A percentile compares a stretch with the other conserved stretches of the same genome.
Conservation (phyloP, 2,113 vertebrate genomes). For the Chascanopsetta lugubris region DNA sequence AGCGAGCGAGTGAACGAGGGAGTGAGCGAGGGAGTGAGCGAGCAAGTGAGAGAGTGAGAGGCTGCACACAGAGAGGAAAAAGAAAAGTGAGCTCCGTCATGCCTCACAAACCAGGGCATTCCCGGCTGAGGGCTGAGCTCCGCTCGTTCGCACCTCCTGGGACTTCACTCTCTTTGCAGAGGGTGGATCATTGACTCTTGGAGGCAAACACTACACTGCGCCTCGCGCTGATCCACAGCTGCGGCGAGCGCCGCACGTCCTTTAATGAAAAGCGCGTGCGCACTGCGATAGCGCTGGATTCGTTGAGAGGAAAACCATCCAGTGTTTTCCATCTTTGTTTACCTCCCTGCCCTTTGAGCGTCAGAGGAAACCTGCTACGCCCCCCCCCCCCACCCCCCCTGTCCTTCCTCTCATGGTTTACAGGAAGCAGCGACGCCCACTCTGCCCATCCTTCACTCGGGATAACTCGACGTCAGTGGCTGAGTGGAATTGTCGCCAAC, state of each 20-base stretch:
- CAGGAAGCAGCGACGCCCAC: constrained; percentile 50
- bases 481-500: constrained; percentile 6
- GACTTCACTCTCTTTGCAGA: constrained; percentile 30
- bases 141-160: constrained; percentile 30
- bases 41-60: constrained; percentile 33
- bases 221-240: background rate
- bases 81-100: constrained; percentile 24
- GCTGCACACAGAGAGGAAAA: constrained; percentile 1
- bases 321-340: constrained; percentile 25
- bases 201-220: constrained; percentile 47
- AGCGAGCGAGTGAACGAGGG: no score
- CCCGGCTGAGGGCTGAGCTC: constrained; percentile 28
- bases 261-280: background rate
- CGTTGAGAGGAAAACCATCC: background rate
- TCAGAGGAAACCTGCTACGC: constrained; percentile 19
- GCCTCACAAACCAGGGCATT: constrained; percentile 57
- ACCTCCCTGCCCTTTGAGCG: constrained; percentile 17
- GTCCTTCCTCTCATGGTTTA: constrained; percentile 30
- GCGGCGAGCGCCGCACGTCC: background rate
- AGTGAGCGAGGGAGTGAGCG: no score
- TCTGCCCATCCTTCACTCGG: constrained; percentile 1
- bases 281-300: background rate
- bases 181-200: constrained; percentile 39
- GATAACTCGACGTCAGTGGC: background rate
- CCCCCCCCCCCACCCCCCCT: background rate